These are phyloP conservation scores for Tubulanus polymorphus DNA, from an alignment of 2,888 invertebrate genomes.

Conservation along the genomic window DNA sequence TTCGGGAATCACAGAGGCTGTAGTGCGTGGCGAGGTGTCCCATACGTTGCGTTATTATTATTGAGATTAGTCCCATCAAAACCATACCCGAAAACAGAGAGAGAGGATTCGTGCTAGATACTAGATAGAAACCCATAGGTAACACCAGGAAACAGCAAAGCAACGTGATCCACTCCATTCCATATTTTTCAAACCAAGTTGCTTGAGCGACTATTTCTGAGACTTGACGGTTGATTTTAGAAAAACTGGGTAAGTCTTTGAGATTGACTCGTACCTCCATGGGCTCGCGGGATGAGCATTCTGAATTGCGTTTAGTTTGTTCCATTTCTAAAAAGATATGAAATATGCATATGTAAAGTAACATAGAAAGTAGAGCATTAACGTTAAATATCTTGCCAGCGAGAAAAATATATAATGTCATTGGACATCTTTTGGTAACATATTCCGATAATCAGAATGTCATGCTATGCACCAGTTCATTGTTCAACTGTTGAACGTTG, in stretches of 20 bases:
- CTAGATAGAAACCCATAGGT: slow-evolving; percentile 11
- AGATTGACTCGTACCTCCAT: no score
- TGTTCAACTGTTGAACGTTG: no score
- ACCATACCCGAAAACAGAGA: slow-evolving; percentile 23
- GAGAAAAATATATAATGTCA: no score
- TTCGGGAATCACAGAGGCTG: slow-evolving; percentile 23
- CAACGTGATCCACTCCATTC: slow-evolving; percentile 34
- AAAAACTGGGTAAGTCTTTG: slow-evolving; percentile 34
- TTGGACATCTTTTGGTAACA: no score
- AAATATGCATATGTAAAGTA: no score
- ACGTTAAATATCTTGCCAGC: no score
- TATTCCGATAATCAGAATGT: no score
- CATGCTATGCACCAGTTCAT: no score
- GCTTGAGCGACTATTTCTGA: slow-evolving; percentile 24
- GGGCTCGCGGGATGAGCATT: no score
- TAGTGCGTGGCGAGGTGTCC: slow-evolving; percentile 42
- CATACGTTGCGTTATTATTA: slow-evolving; percentile 27
- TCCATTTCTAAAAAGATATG: no score
- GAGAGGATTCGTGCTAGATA: neutral
- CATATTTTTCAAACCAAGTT: slow-evolving; percentile 42
- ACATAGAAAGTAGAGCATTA: no score
- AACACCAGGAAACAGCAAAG: slow-evolving; percentile 19
- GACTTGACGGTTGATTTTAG: slow-evolving; percentile 29
- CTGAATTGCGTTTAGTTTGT: no score
- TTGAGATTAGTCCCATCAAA: slow-evolving; percentile 33